Percentiles rank a stretch among this genome's conserved stretches.
These are phyloP conservation scores for Anguilla rostrata DNA, from an alignment of 2,113 vertebrate genomes.

Conservation along the genomic window DNA sequence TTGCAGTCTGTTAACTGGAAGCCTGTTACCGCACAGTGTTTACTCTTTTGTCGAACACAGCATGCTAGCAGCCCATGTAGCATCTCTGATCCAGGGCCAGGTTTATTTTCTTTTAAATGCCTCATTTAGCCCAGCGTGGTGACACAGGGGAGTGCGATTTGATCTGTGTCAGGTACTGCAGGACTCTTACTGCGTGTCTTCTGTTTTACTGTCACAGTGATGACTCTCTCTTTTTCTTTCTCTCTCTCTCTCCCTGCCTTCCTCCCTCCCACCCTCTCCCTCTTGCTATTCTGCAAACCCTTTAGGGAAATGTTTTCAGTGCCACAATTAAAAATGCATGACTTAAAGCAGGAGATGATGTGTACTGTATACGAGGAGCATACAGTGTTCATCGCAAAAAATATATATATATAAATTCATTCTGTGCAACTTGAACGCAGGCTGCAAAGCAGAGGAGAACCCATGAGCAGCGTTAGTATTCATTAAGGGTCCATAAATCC, in stretches of 20 bases:
- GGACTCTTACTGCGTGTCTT: slow-evolving; percentile 13
- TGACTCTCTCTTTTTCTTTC: background rate
- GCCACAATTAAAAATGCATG: slow-evolving; percentile 9
- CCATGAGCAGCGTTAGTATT: background rate
- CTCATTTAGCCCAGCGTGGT: slow-evolving; percentile 28
- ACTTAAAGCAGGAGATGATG: background rate
- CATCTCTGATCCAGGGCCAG: slow-evolving; percentile 19
- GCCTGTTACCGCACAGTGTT: slow-evolving; percentile 43
- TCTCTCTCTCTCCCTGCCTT: background rate
- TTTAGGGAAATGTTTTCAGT: background rate
- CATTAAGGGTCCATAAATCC: background rate
- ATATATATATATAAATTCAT: background rate
- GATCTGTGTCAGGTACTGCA: slow-evolving; percentile 32
- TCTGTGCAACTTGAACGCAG: background rate
- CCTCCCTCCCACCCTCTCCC: background rate
- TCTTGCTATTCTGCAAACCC: background rate
- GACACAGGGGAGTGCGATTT: slow-evolving; percentile 1
- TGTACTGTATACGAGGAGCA: background rate
- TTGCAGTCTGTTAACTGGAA: slow-evolving; percentile 54
- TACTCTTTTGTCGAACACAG: slow-evolving; percentile 40
- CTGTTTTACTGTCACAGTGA: background rate
- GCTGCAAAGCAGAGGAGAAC: background rate
- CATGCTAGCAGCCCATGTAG: slow-evolving; percentile 22
- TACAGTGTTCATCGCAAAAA: background rate
- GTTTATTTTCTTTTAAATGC: slow-evolving; percentile 23